phyloP scores from a whole-genome alignment of 2,797 vertebrate genomes.

The Gadopsis marmoratus region DNA sequence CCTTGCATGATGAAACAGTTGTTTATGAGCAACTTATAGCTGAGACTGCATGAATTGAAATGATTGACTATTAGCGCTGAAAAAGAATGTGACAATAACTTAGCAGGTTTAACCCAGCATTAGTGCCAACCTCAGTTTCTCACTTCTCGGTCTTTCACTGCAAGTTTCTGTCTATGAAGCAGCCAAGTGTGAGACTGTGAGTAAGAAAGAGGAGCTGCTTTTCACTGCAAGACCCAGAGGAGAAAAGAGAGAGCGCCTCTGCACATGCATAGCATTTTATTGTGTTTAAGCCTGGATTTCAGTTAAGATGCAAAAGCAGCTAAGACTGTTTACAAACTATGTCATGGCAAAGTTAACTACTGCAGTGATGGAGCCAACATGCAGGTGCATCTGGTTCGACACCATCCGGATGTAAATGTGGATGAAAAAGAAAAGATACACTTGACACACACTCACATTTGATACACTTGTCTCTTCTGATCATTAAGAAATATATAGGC shows the following conservation, averaged over 20 bases:
- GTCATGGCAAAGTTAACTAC: not conserved
- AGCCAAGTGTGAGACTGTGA: slow-evolving; percentile 60
- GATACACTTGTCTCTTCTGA: not conserved
- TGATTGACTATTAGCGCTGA: not conserved
- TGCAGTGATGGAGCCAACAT: not conserved
- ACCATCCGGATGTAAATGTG: not conserved
- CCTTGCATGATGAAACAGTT: not conserved
- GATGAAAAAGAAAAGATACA: not conserved
- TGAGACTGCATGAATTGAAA: not conserved
- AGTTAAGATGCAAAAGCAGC: not conserved
- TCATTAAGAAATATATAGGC: not conserved
- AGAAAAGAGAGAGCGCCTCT: slow-evolving; percentile 8
- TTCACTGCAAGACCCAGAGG: slow-evolving; percentile 25
- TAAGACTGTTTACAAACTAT: not conserved
- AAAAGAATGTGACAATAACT: slow-evolving; percentile 16
- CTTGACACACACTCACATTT: too few species aligned
- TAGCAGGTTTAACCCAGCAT: slow-evolving; percentile 3
- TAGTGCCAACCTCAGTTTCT: slow-evolving; percentile 37
- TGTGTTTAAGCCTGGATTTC: slow-evolving; percentile 24
- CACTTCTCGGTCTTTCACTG: slow-evolving; percentile 45
- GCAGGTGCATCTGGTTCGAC: not conserved
- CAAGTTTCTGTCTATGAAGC: slow-evolving; percentile 36
- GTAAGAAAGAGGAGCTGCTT: slow-evolving; percentile 47
- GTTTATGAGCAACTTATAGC: not conserved
- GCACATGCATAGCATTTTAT: slow-evolving; percentile 7